These are phyloP conservation scores for Plestiodon gilberti DNA, from an alignment of 2,113 vertebrate genomes.

Conservation along the genomic window DNA sequence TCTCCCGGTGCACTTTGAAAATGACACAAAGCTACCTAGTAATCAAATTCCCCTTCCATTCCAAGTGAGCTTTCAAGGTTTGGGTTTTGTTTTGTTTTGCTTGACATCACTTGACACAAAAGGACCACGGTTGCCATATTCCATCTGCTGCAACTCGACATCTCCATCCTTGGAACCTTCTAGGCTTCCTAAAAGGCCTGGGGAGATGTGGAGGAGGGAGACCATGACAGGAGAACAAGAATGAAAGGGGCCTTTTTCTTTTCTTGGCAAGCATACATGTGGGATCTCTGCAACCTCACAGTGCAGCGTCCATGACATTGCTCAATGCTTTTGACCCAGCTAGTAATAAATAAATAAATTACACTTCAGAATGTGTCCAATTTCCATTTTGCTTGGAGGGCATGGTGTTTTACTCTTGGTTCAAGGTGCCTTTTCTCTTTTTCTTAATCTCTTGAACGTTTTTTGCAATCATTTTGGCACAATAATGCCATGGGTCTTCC, in stretches of 20 bases:
- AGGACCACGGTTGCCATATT: background rate
- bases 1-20: constrained; percentile 7
- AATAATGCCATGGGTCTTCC: background rate
- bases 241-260: background rate
- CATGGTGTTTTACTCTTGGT: background rate
- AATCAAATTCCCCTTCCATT: background rate
- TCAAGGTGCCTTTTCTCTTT: constrained; percentile 26
- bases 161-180: background rate
- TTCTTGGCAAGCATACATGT: background rate
- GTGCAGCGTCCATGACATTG: background rate
- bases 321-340: background rate
- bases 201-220: background rate
- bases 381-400: background rate
- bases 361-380: background rate
- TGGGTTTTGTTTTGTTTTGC: background rate
- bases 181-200: background rate
- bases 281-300: too few relatives aligned
- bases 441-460: constrained; percentile 34
- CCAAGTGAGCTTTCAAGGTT: background rate
- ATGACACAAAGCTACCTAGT: background rate
- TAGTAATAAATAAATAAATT: background rate
- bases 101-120: background rate
- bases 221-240: background rate
- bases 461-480: background rate
- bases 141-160: background rate